Evolutionary conservation across 92 coral and sea anemone species (phyloP).

Genomic region (Heteractis magnifica): DNA sequence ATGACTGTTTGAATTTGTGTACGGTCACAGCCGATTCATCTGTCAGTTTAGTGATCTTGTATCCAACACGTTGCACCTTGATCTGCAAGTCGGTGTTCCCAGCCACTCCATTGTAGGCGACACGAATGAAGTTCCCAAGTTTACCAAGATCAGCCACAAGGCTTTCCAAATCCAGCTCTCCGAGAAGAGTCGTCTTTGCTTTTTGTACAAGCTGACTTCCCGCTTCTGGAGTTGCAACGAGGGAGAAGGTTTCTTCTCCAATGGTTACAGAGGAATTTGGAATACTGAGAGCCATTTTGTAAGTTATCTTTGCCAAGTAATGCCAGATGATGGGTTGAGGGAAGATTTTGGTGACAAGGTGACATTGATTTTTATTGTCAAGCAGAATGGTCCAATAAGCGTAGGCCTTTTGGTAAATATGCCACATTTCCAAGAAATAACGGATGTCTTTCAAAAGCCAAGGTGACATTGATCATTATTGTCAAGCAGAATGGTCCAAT

Average conservation of each 20-base stretch:
- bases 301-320: no score
- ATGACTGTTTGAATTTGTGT: conserved; percentile 48
- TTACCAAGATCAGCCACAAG: conserved; percentile 58
- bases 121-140: conserved; percentile 59
- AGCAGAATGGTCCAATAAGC: no score
- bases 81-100: conserved; percentile 58
- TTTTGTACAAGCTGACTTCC: conserved; percentile 31
- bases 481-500: no score
- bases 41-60: conserved; percentile 62
- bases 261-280: no score
- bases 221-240: conserved; percentile 42
- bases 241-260: conserved; percentile 44
- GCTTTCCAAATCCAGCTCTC: conserved; percentile 51
- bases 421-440: no score
- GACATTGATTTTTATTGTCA: no score
- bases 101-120: conserved; percentile 69
- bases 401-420: no score
- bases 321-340: no score
- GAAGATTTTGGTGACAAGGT: no score
- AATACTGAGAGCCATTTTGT: no score
- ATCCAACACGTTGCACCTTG: conserved; percentile 59
- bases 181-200: conserved; percentile 34
- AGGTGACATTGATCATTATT: no score
- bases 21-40: conserved; percentile 68
- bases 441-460: no score